Evolutionary conservation across 2,888 invertebrate species (phyloP), one percentile per base, ranked within the genome.

Genomic region (Timema cristinae): DNA sequence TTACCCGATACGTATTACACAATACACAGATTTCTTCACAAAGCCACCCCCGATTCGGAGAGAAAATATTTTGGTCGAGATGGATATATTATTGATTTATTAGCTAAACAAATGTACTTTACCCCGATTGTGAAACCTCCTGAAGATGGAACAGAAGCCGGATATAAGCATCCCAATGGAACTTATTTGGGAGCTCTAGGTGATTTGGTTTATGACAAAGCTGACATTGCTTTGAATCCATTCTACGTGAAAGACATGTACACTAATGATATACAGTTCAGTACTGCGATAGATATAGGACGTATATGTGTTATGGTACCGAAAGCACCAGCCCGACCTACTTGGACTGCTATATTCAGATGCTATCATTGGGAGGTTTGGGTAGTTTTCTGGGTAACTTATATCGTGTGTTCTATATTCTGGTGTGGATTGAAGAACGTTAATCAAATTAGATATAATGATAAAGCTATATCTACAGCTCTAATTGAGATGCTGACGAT

Each of bases 351-450:
- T 8, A 47, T 68, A 11, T 52, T 68, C 52, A 5, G 68, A 16
- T 68, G 68, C 50, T 68, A 52, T 32, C 51, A 68, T 16, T 68
- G 68, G 68, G 52, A 52, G 54, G 13, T 68, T 9, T 68, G 68
- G 68, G 13, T 68, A 16, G n/a, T n/a, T n/a, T n/a, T n/a, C n/a
- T n/a, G n/a, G n/a, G n/a, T n/a, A n/a, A n/a, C n/a, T n/a, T n/a
- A n/a, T n/a, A 52, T 50, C 32, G 13, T 68, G 15, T n/a, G 7
- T 7, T 7, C 11, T 16, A 59, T 59, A 13, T 59, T 59, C 59
- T 7, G 7, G 15, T 7, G 7, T n/a, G n/a, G 15, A 16, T 6
- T 59, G 59, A 16, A n/a, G 59, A 13, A 9, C 59, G n/a, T n/a
- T n/a, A n/a, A n/a, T n/a, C n/a, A n/a, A n/a, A n/a, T n/a, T n/a